Percentiles rank a stretch among this genome's conserved stretches.
These are phyloP conservation scores for Camponotus vicinus DNA, from an alignment of 1,140 invertebrate genomes.

Conservation along the genomic window DNA sequence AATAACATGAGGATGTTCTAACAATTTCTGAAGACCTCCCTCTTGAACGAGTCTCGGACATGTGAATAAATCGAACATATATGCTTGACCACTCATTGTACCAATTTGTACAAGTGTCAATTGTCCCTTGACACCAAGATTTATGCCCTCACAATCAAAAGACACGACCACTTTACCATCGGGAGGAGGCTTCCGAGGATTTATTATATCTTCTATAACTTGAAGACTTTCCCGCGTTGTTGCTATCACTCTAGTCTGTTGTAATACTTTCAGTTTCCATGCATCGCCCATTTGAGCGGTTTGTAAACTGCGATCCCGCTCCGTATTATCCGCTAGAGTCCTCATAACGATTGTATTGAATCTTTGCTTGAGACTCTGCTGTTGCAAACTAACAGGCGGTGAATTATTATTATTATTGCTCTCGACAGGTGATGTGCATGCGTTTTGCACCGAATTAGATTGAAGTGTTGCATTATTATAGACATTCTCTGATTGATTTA, in stretches of 20 bases:
- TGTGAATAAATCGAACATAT: conserved; percentile 96
- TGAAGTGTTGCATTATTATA: conserved; percentile 79
- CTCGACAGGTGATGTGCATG: conserved; percentile 63
- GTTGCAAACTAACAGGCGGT: conserved; percentile 83
- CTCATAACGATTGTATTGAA: conserved; percentile 95
- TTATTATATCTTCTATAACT: conserved; percentile 92
- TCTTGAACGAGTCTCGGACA: conserved; percentile 93
- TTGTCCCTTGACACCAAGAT: conserved; percentile 93
- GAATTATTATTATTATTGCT: conserved; percentile 78
- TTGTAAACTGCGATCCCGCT: conserved; percentile 90
- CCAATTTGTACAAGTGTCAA: conserved; percentile 95
- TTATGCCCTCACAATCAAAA: conserved; percentile 96
- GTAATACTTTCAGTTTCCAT: conserved; percentile 93
- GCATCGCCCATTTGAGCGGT: conserved; percentile 89
- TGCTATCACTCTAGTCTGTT: conserved; percentile 92
- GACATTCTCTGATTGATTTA: conserved; percentile 37
- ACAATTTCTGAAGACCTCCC: conserved; percentile 92
- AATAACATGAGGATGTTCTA: conserved; percentile 93
- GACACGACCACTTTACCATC: conserved; percentile 89
- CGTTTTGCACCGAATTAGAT: conserved; percentile 75
- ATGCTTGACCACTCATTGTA: conserved; percentile 92
- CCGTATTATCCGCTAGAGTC: conserved; percentile 95
- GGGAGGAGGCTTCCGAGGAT: conserved; percentile 86
- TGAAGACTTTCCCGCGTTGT: conserved; percentile 92
- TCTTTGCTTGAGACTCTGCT: conserved; percentile 93